Conservation (phyloP, 2,797 vertebrate species). For the Lithobates sylvaticus region DNA sequence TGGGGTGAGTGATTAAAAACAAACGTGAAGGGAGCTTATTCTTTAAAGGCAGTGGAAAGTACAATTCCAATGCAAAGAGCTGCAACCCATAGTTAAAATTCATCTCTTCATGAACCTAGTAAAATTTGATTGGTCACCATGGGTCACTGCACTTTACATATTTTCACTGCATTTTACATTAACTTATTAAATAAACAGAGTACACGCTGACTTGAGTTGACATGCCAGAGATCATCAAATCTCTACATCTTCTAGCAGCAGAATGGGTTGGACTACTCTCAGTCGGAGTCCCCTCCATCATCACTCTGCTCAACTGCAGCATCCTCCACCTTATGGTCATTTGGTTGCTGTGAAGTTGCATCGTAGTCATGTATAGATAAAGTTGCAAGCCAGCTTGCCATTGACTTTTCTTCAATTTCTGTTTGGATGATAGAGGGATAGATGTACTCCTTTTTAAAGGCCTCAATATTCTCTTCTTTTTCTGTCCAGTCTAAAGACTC, state of each 20-base stretch:
- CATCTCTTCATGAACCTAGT: neutral
- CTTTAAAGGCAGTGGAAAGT: neutral
- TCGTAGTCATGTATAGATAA: conserved; percentile 88
- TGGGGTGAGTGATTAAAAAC: neutral
- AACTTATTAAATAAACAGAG: neutral
- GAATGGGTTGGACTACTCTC: neutral
- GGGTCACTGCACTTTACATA: neutral
- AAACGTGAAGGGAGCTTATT: neutral
- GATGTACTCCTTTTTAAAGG: conserved; percentile 92
- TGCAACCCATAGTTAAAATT: neutral
- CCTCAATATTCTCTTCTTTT: conserved; percentile 80
- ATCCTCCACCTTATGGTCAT: conserved; percentile 64
- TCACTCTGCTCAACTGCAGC: conserved; percentile 9
- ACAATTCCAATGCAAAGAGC: neutral
- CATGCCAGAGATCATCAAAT: neutral
- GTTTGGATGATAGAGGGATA: conserved; percentile 92
- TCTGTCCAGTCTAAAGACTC: conserved; percentile 88
- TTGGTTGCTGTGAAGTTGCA: conserved; percentile 72
- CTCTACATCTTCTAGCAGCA: neutral
- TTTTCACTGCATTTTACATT: neutral
- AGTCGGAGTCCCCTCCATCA: conserved; percentile 49
- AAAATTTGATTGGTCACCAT: no score
- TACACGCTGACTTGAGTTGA: neutral
- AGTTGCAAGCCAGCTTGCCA: conserved; percentile 91
- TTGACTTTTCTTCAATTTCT: conserved; percentile 88